These are phyloP conservation scores for Serripes groenlandicus DNA, from an alignment of 2,888 invertebrate species.

Conservation along the genomic window DNA sequence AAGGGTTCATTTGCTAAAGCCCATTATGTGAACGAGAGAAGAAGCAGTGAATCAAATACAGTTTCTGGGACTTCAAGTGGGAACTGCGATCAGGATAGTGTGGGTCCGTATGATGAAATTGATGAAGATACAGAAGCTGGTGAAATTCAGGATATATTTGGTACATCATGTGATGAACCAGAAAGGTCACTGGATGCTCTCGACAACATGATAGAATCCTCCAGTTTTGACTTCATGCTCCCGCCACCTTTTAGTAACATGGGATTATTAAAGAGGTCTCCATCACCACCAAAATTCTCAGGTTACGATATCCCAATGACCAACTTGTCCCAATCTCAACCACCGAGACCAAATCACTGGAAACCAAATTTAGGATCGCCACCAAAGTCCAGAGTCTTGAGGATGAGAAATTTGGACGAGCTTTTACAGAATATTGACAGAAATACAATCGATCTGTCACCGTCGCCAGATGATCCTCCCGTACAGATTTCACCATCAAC, in stretches of 20 bases:
- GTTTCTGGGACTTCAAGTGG: conserved; percentile 68
- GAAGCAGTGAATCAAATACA: conserved; percentile 75
- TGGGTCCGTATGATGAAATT: conserved; percentile 78
- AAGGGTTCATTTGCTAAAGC: conserved; percentile 74
- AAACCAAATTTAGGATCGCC: conserved; percentile 78
- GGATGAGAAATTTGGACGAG: conserved; percentile 79
- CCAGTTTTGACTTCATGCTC: conserved; percentile 81
- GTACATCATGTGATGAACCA: conserved; percentile 70
- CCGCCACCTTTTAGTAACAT: conserved; percentile 78
- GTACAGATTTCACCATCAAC: conserved; percentile 81
- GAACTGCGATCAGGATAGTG: conserved; percentile 75
- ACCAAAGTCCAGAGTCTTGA: conserved; percentile 78
- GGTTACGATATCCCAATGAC: conserved; percentile 70
- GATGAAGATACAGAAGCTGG: conserved; percentile 79
- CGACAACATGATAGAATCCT: conserved; percentile 78
- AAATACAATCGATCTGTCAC: conserved; percentile 81
- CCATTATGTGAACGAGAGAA: conserved; percentile 67
- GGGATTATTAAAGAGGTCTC: conserved; percentile 69
- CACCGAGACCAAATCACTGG: conserved; percentile 75
- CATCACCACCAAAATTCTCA: conserved; percentile 67
- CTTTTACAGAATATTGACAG: conserved; percentile 77
- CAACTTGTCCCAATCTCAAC: conserved; percentile 39
- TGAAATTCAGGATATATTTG: conserved; percentile 81
- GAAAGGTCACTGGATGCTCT: conserved; percentile 74
- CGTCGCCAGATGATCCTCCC: conserved; percentile 81